These are phyloP conservation scores for Gulo gulo DNA, from an alignment of 2,113 vertebrate genomes.

Conservation along the genomic window DNA sequence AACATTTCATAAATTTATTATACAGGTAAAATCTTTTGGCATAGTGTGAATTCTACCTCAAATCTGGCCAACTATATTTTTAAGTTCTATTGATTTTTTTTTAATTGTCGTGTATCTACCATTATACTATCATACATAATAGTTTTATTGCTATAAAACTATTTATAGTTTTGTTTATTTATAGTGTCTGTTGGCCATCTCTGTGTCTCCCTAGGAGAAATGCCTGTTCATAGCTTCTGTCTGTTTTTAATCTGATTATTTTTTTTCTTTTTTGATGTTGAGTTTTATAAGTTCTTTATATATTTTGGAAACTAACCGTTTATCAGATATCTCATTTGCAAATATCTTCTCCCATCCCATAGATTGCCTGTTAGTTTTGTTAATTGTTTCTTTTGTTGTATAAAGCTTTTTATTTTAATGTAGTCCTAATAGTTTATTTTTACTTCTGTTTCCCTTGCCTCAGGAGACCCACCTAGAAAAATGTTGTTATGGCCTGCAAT, in stretches of 20 bases:
- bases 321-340: background rate
- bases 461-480: background rate
- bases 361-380: background rate
- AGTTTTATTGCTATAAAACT: no score
- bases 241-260: background rate
- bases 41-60: background rate
- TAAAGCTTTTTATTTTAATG: background rate
- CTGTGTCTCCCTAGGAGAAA: background rate
- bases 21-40: background rate
- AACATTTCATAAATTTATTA: background rate
- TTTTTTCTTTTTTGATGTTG: background rate
- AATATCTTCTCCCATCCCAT: background rate
- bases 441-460: background rate
- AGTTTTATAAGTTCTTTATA: background rate
- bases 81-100: background rate
- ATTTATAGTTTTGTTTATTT: no score
- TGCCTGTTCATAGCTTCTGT: background rate
- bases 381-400: background rate
- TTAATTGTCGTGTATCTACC: background rate
- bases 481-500: background rate
- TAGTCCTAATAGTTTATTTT: background rate
- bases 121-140: background rate
- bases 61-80: background rate
- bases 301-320: background rate
- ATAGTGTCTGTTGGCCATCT: background rate